A percentile compares a stretch with the other conserved stretches of the same genome.
phyloP scores from a whole-genome alignment of 1,140 invertebrate genomes.

The Pomacea maculata region DNA sequence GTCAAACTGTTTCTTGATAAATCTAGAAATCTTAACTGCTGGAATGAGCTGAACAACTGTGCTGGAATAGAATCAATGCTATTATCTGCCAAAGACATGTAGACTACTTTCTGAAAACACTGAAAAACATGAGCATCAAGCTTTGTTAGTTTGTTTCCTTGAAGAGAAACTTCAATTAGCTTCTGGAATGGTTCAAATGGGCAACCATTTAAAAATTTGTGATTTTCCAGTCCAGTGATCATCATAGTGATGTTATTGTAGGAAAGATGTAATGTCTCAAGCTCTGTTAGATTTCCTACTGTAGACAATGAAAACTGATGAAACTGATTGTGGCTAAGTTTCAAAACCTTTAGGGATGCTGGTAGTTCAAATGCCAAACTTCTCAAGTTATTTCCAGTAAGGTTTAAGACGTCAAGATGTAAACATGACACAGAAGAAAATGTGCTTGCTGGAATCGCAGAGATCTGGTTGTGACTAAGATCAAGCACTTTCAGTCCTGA shows the following conservation, averaged over 20 bases:
- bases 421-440: background rate
- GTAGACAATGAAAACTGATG: background rate
- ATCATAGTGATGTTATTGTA: conserved; percentile 14
- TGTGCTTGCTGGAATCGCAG: background rate
- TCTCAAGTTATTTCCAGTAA: background rate
- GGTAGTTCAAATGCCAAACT: background rate
- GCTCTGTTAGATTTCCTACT: background rate
- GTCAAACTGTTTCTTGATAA: conserved; percentile 36
- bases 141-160: conserved; percentile 3
- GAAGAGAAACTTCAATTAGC: background rate
- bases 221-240: background rate
- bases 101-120: conserved; percentile 12
- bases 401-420: background rate
- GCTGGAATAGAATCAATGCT: conserved; percentile 12
- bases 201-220: background rate
- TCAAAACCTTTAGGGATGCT: background rate
- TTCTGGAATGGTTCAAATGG: conserved; percentile 10
- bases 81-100: conserved; percentile 36
- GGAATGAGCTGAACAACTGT: conserved; percentile 25
- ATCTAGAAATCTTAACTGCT: conserved; percentile 36
- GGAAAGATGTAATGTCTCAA: conserved; percentile 17
- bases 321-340: conserved; percentile 31
- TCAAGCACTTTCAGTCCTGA: background rate
- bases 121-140: background rate
- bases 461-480: conserved; percentile 14